phyloP scores from a whole-genome alignment of 2,888 invertebrate species.

The Dicyrtomina minuta region DNA sequence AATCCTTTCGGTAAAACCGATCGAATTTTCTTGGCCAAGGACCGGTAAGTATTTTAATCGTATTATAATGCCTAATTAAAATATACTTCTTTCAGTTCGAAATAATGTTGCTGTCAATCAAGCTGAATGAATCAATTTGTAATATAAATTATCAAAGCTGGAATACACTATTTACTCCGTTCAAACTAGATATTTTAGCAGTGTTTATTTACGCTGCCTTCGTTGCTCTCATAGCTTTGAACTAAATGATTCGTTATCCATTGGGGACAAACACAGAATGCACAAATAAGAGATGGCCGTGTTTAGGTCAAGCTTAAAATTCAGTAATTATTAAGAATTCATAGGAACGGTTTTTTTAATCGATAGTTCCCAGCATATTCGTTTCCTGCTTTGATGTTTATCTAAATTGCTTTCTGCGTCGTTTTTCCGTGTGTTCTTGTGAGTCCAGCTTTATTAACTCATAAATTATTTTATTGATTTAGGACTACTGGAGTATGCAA shows the following conservation, averaged over 20 bases:
- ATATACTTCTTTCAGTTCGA: not conserved
- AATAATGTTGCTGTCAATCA: too few species aligned
- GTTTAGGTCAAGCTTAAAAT: not conserved
- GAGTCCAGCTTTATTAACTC: not conserved
- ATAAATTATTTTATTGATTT: not conserved
- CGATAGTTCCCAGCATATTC: not conserved
- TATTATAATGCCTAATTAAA: too few species aligned
- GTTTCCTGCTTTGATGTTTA: not conserved
- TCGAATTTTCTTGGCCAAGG: slow-evolving; percentile 93
- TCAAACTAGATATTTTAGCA: too few species aligned
- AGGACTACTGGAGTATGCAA: slow-evolving; percentile 82
- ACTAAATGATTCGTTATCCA: too few species aligned
- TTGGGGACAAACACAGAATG: not conserved
- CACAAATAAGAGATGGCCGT: not conserved
- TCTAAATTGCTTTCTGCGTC: not conserved
- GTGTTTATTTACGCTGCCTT: not conserved
- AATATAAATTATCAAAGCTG: too few species aligned
- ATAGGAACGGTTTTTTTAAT: not conserved
- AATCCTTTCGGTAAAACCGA: slow-evolving; percentile 89
- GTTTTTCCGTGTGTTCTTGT: slow-evolving; percentile 3
- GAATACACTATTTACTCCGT: too few species aligned
- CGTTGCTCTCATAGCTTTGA: not conserved
- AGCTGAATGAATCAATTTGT: too few species aligned
- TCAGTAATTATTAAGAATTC: not conserved
- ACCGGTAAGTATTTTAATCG: slow-evolving; percentile 59